These are phyloP conservation scores for Formica selysi DNA, from an alignment of 1,140 invertebrate genomes.

Conservation along the genomic window DNA sequence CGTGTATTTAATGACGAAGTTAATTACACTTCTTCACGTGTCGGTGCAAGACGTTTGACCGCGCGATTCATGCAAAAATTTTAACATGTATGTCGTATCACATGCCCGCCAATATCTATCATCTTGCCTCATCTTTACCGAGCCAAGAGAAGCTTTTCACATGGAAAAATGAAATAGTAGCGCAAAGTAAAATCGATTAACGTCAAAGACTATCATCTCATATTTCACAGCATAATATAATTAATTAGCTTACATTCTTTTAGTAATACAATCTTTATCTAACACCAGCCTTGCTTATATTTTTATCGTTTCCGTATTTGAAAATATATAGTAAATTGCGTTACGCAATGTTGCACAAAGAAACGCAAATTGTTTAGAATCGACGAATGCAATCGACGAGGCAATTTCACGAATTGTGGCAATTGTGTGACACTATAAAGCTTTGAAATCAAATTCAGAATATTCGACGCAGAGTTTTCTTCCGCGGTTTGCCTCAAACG, in stretches of 20 bases:
- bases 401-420: constrained; percentile 34
- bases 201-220: background rate
- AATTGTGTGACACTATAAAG: constrained; percentile 11
- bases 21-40: constrained; percentile 45
- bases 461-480: constrained; percentile 27
- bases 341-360: background rate
- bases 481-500: constrained; percentile 9
- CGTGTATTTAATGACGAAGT: constrained; percentile 37
- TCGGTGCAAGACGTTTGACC: constrained; percentile 26
- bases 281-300: background rate
- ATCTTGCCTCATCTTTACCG: background rate
- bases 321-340: constrained; percentile 5
- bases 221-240: background rate
- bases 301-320: constrained; percentile 1
- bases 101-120: background rate
- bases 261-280: background rate
- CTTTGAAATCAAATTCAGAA: constrained; percentile 42
- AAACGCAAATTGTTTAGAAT: constrained; percentile 16
- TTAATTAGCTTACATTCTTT: background rate
- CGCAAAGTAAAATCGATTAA: constrained; percentile 6
- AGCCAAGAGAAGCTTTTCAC: background rate
- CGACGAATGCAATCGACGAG: background rate
- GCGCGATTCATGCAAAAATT: constrained; percentile 25
- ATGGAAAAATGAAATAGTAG: background rate
- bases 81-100: background rate